Conservation (phyloP, 2,113 vertebrate species). For the Steatornis caripensis region DNA sequence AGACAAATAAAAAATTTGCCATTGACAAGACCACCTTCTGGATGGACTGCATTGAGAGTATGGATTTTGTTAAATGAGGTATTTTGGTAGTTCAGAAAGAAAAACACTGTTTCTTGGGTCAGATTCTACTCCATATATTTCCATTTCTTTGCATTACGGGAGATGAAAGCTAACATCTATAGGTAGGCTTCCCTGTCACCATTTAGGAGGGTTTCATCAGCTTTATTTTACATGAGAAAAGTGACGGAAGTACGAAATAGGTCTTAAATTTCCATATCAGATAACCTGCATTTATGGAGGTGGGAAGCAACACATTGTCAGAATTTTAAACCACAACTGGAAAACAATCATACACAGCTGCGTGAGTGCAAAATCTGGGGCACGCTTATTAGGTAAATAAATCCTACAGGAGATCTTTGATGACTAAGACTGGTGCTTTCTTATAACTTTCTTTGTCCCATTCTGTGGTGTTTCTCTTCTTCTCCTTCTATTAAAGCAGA, state of each 20-base stretch:
- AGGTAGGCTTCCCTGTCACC: not conserved
- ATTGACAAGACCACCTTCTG: not conserved
- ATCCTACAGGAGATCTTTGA: not conserved
- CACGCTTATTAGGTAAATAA: not conserved
- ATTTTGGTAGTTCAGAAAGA: not conserved
- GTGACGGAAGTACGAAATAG: not conserved
- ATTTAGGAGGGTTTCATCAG: not conserved
- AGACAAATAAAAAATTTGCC: not conserved
- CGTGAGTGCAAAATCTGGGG: not conserved
- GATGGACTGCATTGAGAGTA: not conserved
- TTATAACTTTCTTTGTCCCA: not conserved
- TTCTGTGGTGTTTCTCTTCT: not conserved
- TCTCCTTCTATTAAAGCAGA: not conserved
- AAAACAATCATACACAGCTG: rapidly evolving
- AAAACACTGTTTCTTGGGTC: not conserved
- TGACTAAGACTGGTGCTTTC: not conserved
- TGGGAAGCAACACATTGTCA: not conserved
- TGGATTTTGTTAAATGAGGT: not conserved
- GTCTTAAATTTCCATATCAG: not conserved
- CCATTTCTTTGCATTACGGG: not conserved
- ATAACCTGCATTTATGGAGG: not conserved
- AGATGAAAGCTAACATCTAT: not conserved
- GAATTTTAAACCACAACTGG: not conserved
- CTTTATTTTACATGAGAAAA: not conserved
- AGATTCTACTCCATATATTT: not conserved